phyloP scores from a whole-genome alignment of 2,113 vertebrate genomes.

The Petaurus breviceps region DNA sequence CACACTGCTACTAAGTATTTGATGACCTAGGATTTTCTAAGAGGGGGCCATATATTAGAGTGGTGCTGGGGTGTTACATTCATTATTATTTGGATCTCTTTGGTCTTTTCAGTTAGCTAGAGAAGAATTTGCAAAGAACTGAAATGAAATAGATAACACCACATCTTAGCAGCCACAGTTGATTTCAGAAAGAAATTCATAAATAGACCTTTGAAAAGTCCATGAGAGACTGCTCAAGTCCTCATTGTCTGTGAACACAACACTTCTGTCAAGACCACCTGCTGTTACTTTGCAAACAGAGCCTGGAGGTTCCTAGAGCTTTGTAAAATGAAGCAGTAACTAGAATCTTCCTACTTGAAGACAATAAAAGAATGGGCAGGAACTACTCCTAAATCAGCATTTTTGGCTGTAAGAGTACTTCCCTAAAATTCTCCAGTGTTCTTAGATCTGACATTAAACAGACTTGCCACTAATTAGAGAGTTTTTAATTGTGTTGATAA shows the following conservation, averaged over 20 bases:
- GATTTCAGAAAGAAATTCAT: neutral
- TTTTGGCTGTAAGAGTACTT: neutral
- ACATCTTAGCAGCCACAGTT: neutral
- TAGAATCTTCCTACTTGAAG: neutral
- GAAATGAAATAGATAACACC: neutral
- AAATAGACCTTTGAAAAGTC: neutral
- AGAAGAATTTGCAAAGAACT: neutral
- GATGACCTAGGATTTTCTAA: neutral
- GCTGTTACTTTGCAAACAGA: neutral
- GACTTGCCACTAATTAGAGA: neutral
- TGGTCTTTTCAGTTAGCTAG: neutral
- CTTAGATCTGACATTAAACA: neutral
- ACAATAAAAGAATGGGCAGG: neutral
- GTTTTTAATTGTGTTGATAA: neutral
- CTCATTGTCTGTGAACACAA: neutral
- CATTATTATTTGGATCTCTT: neutral
- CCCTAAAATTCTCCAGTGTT: neutral
- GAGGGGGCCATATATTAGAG: neutral
- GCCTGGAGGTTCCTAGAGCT: neutral
- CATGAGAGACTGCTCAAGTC: neutral
- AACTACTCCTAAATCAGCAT: neutral
- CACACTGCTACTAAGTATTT: neutral
- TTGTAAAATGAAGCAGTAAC: neutral
- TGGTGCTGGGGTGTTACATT: neutral
- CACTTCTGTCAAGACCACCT: neutral